A percentile compares a stretch with the other conserved stretches of the same genome.
Conservation (phyloP, 2,797 vertebrate species). For the Gephyroberyx darwinii region DNA sequence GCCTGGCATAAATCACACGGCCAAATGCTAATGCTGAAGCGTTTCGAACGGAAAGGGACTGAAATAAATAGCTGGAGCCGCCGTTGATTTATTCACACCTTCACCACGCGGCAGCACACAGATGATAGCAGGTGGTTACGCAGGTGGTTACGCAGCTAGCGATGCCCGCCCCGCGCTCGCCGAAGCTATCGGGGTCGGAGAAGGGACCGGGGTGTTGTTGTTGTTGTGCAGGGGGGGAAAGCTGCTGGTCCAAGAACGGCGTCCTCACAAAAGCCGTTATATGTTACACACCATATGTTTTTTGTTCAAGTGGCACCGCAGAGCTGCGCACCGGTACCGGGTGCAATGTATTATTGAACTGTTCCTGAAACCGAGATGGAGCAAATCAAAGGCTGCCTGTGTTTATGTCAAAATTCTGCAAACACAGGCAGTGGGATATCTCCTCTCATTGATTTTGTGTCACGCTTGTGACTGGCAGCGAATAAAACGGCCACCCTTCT, state of each 20-base stretch:
- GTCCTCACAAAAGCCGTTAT: constrained; percentile 23
- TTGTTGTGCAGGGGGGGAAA: too few species aligned
- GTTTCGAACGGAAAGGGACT: constrained; percentile 51
- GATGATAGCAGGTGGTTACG: constrained; percentile 48
- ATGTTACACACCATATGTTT: constrained; percentile 43
- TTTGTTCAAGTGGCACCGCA: constrained; percentile 26
- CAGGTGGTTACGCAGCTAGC: too few species aligned
- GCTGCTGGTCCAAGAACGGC: constrained; percentile 17
- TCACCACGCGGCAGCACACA: constrained; percentile 36
- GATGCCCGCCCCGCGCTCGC: constrained; percentile 17
- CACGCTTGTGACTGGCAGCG: constrained; percentile 31
- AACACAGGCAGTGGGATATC: constrained; percentile 26
- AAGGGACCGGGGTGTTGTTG: constrained; percentile 11
- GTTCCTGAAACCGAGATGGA: constrained; percentile 5
- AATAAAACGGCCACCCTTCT: constrained; percentile 24
- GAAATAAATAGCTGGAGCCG: constrained; percentile 45
- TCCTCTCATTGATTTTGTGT: constrained; percentile 21
- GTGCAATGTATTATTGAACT: constrained; percentile 6
- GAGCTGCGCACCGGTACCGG: constrained; percentile 16
- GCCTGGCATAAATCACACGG: constrained; percentile 74
- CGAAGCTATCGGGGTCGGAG: constrained; percentile 21
- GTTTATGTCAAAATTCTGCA: constrained; percentile 38
- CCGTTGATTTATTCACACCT: constrained; percentile 64
- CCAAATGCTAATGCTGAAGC: constrained; percentile 71
- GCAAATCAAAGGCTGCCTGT: constrained; percentile 35